phyloP scores from a whole-genome alignment of 2,797 vertebrate species.

The Poeciliopsis gracilis region DNA sequence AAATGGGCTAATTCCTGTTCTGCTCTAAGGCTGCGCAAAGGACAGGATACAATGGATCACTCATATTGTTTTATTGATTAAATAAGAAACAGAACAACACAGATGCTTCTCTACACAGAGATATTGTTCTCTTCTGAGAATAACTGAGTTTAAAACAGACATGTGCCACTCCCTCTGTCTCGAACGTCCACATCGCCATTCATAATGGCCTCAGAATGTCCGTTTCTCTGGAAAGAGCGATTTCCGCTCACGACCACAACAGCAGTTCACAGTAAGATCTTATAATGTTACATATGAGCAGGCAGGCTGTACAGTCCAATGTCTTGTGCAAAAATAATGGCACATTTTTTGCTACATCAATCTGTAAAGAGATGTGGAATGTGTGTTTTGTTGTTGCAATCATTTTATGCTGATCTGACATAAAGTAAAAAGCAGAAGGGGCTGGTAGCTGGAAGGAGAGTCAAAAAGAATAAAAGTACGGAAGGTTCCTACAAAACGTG shows the following conservation, averaged over 20 bases:
- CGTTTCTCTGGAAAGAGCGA: constrained; percentile 40
- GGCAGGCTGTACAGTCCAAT: constrained; percentile 68
- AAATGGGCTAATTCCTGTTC: constrained; percentile 5
- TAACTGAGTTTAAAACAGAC: constrained; percentile 62
- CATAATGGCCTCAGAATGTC: constrained; percentile 50
- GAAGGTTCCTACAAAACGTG: constrained; percentile 74
- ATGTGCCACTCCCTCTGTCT: constrained; percentile 56
- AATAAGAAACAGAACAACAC: constrained; percentile 84
- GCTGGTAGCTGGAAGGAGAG: constrained; percentile 69
- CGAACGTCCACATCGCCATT: constrained; percentile 54
- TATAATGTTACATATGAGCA: constrained; percentile 64
- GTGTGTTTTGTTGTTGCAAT: constrained; percentile 71
- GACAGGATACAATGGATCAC: constrained; percentile 38
- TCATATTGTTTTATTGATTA: constrained; percentile 84
- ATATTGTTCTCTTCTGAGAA: constrained; percentile 73
- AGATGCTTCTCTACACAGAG: constrained; percentile 72
- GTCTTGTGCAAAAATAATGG: constrained; percentile 73
- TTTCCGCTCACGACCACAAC: constrained; percentile 28
- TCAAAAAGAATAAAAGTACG: constrained; percentile 38
- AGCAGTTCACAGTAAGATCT: constrained; percentile 68
- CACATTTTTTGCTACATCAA: constrained; percentile 82
- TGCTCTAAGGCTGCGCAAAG: constrained; percentile 8
- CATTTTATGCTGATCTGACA: constrained; percentile 55
- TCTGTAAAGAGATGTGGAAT: constrained; percentile 74
- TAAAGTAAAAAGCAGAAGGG: constrained; percentile 60